These are phyloP conservation scores for Luscinia megarhynchos DNA, from an alignment of 2,797 vertebrate genomes.

Conservation along the genomic window DNA sequence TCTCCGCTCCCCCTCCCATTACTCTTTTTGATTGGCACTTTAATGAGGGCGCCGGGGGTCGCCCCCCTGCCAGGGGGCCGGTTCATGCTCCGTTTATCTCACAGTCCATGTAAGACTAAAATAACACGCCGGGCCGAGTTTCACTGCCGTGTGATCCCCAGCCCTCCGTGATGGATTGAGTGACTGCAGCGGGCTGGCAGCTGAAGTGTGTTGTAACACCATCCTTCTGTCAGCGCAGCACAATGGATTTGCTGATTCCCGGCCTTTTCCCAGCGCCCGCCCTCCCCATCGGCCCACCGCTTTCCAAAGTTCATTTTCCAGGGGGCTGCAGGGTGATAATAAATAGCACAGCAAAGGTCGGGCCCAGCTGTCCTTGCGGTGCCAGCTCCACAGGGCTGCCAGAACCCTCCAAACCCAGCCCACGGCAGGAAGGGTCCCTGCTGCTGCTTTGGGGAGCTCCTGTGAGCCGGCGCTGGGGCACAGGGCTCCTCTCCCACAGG, in stretches of 20 bases:
- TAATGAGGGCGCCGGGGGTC: slow-evolving; percentile 91
- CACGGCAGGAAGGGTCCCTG: neutral
- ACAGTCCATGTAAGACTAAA: slow-evolving; percentile 82
- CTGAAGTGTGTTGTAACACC: slow-evolving; percentile 79
- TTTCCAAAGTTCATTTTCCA: slow-evolving; percentile 62
- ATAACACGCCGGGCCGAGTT: slow-evolving; percentile 80
- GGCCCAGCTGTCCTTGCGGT: neutral
- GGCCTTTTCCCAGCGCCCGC: slow-evolving; percentile 27
- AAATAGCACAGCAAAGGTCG: slow-evolving; percentile 47
- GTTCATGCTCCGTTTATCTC: slow-evolving; percentile 92
- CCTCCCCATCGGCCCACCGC: neutral
- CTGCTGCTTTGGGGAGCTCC: neutral
- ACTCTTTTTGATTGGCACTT: slow-evolving; percentile 94
- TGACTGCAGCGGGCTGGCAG: slow-evolving; percentile 81
- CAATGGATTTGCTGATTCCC: slow-evolving; percentile 75
- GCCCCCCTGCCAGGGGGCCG: slow-evolving; percentile 90
- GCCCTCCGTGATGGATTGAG: slow-evolving; percentile 90
- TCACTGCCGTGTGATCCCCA: slow-evolving; percentile 78
- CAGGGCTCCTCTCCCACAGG: neutral
- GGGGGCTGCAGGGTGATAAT: slow-evolving; percentile 25
- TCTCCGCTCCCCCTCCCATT: slow-evolving; percentile 82
- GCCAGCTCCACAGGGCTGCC: neutral
- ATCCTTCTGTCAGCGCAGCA: slow-evolving; percentile 78
- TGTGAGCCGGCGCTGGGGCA: neutral
- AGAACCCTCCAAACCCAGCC: no score